Base-by-base conservation (phyloP, 1,140 invertebrate species). In the Muscidifurax raptorellus region DNA sequence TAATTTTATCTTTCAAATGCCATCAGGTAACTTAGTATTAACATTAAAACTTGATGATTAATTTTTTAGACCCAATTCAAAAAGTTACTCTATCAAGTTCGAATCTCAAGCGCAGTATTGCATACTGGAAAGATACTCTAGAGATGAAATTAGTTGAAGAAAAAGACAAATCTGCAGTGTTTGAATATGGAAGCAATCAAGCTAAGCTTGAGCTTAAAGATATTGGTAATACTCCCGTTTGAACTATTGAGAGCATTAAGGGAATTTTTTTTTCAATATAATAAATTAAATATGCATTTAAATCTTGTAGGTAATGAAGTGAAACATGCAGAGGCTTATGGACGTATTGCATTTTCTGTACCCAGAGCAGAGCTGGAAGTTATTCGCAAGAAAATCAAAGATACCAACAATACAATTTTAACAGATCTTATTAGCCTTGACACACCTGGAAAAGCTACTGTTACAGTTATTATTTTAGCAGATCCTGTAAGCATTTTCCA, bases 361-460 rank as follows among this genome's bases (percentile, higher is more conserved):
- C 98, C 98, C 2, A 94, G 95, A 85, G 93, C 94, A 22, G 93
- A 97, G 87, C 96, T 99, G 88, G 94, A 95, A 47, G 90, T 91
- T 15, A 96, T 99, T 83, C 95, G 98, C 88, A 92, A 95, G 86
- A 95, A 94, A 86, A 96, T 99, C 69, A 95, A 96, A 87, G 95
- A 96, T 27, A 94, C 94, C 15, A 95, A 95, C 15, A 94, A 96
- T 80, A 97, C 95, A 69, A 97, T 99, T 87, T 92, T 99, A 13
- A 99, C 96, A 3, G 97, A 97, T 18, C 93, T 98, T 12, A 96
- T 99, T 44, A 97, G 96, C 82, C 92, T 99, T 75, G 97, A 98
- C 88, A 99, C 99, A 0, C 98, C 98, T 0, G 99, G 98, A 74
- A 99, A 99, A 93, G 98, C 98, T 2, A 97, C 97, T 12, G 99